Percentiles rank a stretch among this genome's conserved stretches.
phyloP scores from a whole-genome alignment of 2,113 vertebrate species.

The Toxostoma redivivum region DNA sequence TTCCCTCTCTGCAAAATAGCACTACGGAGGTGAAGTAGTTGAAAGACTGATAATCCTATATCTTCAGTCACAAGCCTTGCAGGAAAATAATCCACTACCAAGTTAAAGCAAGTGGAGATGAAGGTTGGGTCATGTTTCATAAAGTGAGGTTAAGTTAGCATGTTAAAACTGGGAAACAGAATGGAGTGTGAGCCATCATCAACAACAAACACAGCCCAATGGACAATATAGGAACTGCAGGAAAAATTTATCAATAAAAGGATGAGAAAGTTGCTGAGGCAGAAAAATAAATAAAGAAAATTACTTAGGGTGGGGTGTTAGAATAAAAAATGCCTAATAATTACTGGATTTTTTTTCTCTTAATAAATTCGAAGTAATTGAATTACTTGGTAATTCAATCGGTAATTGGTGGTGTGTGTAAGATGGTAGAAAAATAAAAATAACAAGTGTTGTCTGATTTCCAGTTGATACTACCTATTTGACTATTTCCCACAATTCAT shows the following conservation, averaged over 20 bases:
- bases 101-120: neutral
- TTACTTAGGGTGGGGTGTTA: fast-evolving
- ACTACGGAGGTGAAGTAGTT: neutral
- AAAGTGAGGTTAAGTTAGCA: neutral
- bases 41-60: neutral
- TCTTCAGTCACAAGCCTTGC: neutral
- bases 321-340: neutral
- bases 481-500: neutral
- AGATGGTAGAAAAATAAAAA: neutral
- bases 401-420: fast-evolving
- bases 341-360: neutral
- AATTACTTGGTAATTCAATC: neutral
- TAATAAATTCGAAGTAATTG: neutral
- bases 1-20: neutral
- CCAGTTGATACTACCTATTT: fast-evolving
- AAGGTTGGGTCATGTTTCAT: neutral
- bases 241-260: neutral
- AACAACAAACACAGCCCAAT: neutral
- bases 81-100: neutral
- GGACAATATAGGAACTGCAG: neutral
- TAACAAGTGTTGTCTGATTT: neutral
- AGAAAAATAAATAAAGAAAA: neutral
- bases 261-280: neutral
- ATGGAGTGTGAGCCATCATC: neutral
- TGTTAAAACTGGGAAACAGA: neutral